Conservation (phyloP, 2,797 vertebrate genomes). For the Danio choprae region DNA sequence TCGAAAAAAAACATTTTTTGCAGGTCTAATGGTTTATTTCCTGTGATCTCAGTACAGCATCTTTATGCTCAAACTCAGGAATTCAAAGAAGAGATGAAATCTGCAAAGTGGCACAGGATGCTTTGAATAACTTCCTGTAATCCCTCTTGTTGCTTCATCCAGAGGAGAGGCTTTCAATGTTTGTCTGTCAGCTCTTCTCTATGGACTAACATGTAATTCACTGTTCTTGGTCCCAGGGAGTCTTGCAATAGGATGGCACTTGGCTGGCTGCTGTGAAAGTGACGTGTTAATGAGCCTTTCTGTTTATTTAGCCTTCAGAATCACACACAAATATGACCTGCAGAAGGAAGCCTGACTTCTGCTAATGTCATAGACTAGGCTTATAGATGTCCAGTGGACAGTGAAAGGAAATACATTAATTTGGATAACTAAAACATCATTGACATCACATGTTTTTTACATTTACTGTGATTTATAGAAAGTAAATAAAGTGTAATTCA, state of each 20-base stretch:
- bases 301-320: conserved; percentile 26
- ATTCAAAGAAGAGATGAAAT: conserved; percentile 17
- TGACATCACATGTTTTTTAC: background rate
- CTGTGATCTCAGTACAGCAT: background rate
- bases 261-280: background rate
- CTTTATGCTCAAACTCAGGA: background rate
- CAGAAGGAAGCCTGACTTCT: background rate
- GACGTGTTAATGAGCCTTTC: background rate
- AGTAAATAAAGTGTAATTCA: too few relatives aligned
- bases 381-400: conserved; percentile 3
- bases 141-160: background rate
- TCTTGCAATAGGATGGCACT: background rate
- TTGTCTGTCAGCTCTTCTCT: background rate
- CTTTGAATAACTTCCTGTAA: conserved; percentile 18
- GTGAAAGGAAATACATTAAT: background rate
- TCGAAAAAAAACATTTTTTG: background rate
- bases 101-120: conserved; percentile 26
- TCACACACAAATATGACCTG: conserved; percentile 2
- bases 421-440: background rate
- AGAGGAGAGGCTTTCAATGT: conserved; percentile 1
- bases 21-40: background rate
- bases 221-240: background rate
- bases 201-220: background rate
- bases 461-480: background rate
- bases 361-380: background rate